A percentile compares a stretch with the other conserved stretches of the same genome.
phyloP scores from a whole-genome alignment of 2,113 vertebrate species.

The Etia nguti region DNA sequence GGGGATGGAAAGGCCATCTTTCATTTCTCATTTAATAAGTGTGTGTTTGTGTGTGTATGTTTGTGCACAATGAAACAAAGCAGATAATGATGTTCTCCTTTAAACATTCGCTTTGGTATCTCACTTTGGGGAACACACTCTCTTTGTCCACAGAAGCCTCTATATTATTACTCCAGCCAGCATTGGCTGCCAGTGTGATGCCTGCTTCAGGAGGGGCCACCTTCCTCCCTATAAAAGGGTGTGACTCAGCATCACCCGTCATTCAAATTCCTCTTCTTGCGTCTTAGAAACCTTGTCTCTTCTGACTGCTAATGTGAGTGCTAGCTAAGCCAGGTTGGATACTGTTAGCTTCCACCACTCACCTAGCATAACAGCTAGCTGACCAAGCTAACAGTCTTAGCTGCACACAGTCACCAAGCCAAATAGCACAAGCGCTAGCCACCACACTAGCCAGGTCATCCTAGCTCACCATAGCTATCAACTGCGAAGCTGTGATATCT shows the following conservation, averaged over 20 bases:
- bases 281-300: not conserved
- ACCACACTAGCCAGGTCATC: not conserved
- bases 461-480: not conserved
- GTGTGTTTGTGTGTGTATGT: not conserved
- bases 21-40: slow-evolving; percentile 50
- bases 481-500: not conserved
- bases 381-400: not conserved
- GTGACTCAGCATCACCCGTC: not conserved
- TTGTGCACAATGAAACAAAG: not conserved
- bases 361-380: not conserved
- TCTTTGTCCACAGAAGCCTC: not conserved
- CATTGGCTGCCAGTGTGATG: not conserved
- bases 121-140: not conserved
- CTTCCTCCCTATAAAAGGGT: not conserved
- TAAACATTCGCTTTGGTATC: not conserved
- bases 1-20: slow-evolving; percentile 48
- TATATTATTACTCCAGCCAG: not conserved
- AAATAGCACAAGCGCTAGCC: not conserved
- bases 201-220: not conserved
- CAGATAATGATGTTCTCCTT: not conserved
- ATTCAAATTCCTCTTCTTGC: not conserved
- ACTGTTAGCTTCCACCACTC: not conserved
- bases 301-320: not conserved
- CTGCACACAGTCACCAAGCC: not conserved
- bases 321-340: not conserved